Evolutionary conservation across 2,888 invertebrate genomes (phyloP), one percentile per base, ranked within the genome.

Genomic region (Nasonia oneida): DNA sequence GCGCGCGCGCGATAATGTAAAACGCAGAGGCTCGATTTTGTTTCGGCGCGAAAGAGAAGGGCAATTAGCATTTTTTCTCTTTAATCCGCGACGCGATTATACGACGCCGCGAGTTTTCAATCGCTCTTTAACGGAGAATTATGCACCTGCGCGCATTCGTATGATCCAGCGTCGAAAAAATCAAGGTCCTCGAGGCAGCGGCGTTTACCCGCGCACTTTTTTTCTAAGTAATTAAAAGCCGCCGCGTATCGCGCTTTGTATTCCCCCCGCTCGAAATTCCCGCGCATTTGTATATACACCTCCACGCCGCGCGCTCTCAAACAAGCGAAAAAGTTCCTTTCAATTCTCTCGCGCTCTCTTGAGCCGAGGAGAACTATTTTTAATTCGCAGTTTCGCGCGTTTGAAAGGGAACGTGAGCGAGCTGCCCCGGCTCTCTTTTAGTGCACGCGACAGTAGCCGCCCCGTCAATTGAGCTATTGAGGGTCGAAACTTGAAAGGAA

Each of bases 391-490:
- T 78, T 81, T 76, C 70, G 42, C 67, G 79, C 67, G 67, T 42
- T 80, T 61, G 73, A 15, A 78, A 78, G 50, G 39, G 50, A 78
- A 74, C 85, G 82, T 47, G 75, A 57, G 64, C 50, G 67, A 39
- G 53, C 81, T 81, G n/a, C 78, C 23, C 15, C 67, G 67, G 23
- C 29, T 67, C 84, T 78, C 80, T 81, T 78, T 78, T 81, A 42
- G n/a, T 47, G 23, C 18, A 82, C 82, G 53, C 47, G 70, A 61
- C 42, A 61, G 53, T 61, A 71, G 18, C 57, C 14, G 29, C 12
- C 50, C 33, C 81, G 80, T 87, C 87, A 87, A 87, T 85, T 87
- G 83, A 83, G 84, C 85, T 53, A 87, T 85, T 85, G 87, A 85
- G 87, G 82, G 76, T 77, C 87, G 83, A 87, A 85, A 84, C 57